These are phyloP conservation scores for Cynaeus angustus DNA, from an alignment of 2,888 invertebrate genomes.

Conservation along the genomic window DNA sequence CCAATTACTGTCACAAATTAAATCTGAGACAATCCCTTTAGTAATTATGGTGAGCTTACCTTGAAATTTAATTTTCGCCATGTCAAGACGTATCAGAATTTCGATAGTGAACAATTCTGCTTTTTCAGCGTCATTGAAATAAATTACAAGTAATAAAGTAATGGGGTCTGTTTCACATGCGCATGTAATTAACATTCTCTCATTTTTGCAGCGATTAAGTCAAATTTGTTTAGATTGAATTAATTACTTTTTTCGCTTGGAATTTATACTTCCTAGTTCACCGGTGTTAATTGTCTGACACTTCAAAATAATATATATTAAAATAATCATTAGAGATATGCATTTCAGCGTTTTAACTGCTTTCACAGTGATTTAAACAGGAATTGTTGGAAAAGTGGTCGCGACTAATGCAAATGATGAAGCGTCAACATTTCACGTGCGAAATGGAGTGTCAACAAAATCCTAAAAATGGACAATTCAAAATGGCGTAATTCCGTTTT, in stretches of 20 bases:
- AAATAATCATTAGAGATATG: too few relatives aligned
- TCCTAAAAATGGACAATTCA: too few relatives aligned
- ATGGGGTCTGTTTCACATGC: background rate
- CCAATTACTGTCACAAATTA: constrained; percentile 38
- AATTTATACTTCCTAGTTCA: background rate
- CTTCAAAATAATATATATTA: too few relatives aligned
- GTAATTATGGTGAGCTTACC: constrained; percentile 31
- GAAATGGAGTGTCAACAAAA: too few relatives aligned
- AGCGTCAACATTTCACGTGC: too few relatives aligned
- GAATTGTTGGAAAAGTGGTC: too few relatives aligned
- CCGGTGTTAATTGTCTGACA: too few relatives aligned
- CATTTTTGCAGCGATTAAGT: constrained; percentile 5
- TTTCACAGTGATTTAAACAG: too few relatives aligned
- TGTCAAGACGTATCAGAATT: constrained; percentile 19
- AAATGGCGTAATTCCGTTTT: too few relatives aligned
- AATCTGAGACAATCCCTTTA: constrained; percentile 14
- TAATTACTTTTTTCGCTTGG: background rate
- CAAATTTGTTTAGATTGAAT: background rate
- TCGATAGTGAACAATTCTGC: constrained; percentile 18
- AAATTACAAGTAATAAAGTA: constrained; percentile 20
- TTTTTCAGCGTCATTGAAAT: constrained; percentile 30
- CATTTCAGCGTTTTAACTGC: too few relatives aligned
- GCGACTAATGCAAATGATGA: too few relatives aligned
- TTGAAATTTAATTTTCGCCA: constrained; percentile 34
- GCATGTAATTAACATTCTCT: constrained; percentile 19